phyloP scores from a whole-genome alignment of 2,888 invertebrate genomes.

The Salpingus planirostris region DNA sequence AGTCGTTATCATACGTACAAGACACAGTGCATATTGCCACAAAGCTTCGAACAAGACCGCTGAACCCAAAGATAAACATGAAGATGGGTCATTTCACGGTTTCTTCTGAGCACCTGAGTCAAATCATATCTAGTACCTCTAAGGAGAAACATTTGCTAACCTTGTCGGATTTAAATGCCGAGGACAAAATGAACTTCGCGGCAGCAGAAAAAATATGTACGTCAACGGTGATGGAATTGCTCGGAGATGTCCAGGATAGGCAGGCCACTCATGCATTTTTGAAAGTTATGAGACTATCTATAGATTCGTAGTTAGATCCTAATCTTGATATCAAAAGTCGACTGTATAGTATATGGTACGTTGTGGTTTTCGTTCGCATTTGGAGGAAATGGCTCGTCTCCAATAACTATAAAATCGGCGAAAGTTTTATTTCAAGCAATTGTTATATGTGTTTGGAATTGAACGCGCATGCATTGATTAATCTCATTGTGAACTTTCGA shows the following conservation, averaged over 20 bases:
- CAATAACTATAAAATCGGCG: background rate
- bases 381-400: background rate
- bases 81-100: slow-evolving; percentile 7
- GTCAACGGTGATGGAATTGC: background rate
- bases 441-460: background rate
- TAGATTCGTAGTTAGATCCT: too few relatives aligned
- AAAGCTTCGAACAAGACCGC: slow-evolving; percentile 10
- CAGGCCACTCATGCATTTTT: background rate
- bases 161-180: slow-evolving; percentile 2
- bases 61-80: slow-evolving; percentile 7
- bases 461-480: background rate
- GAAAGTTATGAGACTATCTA: background rate
- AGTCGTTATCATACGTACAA: slow-evolving; percentile 4
- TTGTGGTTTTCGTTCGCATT: background rate
- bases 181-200: slow-evolving; percentile 7
- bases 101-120: slow-evolving; percentile 4
- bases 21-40: slow-evolving; percentile 12
- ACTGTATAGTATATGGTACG: background rate
- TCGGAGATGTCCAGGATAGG: background rate
- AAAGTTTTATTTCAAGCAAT: background rate
- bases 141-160: slow-evolving; percentile 13
- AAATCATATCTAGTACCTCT: slow-evolving; percentile 3
- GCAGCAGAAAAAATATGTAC: background rate
- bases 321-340: too few relatives aligned
- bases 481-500: background rate